Base-by-base conservation (phyloP, 2,113 vertebrate species). In the Hymenochirus boettgeri region DNA sequence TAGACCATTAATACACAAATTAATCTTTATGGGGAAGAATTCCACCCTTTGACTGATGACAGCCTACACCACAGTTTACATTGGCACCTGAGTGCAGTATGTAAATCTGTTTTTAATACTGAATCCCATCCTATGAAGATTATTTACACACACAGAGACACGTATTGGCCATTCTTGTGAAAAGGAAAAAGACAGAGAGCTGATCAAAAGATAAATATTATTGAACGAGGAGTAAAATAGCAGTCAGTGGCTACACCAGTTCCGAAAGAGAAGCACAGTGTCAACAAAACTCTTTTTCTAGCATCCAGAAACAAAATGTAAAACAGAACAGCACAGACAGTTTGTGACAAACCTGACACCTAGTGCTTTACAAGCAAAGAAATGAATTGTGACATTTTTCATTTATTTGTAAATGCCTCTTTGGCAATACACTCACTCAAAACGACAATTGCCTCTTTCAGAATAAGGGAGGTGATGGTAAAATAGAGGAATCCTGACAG, bases 371-470 rank as follows among this genome's bases (percentile, higher is more conserved):
- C 77, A 88, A 90, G 79, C 74, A 92, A 83, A 80, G 73, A 91
- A 94, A 98, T 95, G 91, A 92, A 91, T 91, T 94, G 93, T 98
- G 95, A 95, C 96, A 93, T 94, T 99, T 98, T 97, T 97, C 93
- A 97, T 99, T 96, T 99, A 97, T 99, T 96, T 98, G 93, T 97
- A 98, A 98, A 96, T 95, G 93, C 83, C 83, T 93, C 89, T 86
- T 88, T 90, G 90, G 90, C 86, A 89, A 86, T 74, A 89, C 77
- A 82, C 86, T 95, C 91, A 94, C 90, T 92, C 85, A 90, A 88
- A 91, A 91, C 53, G 91, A 96, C 92, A 94, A 87, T 88, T 85
- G 88, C 83, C 87, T 92, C 86, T 88, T 90, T 83, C 4, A 81
- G 82, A 88, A 90, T 85, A 87, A 82, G 80, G 80, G 83, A 89